Conservation (phyloP, 2,797 vertebrate genomes). For the Acanthis flammea region DNA sequence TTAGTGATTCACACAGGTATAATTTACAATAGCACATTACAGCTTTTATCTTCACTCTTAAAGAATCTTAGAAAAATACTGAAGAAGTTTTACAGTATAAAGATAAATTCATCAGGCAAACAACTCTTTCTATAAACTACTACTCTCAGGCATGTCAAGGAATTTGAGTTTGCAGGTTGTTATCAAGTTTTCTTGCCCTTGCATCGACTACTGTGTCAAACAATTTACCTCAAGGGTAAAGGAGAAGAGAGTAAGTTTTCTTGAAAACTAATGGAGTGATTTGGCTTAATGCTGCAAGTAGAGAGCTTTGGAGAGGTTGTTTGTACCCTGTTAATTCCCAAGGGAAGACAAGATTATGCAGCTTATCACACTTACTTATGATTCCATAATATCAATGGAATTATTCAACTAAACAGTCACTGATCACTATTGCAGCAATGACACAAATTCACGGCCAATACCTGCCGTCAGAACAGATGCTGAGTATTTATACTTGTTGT, state of each 20-base stretch:
- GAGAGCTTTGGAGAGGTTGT: neutral
- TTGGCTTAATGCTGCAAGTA: neutral
- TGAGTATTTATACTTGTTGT: constrained; percentile 89
- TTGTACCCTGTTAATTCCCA: neutral
- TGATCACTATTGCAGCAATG: neutral
- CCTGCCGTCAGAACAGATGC: constrained; percentile 90
- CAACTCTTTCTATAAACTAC: neutral
- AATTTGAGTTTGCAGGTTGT: neutral
- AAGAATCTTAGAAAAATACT: neutral
- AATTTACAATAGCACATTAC: neutral
- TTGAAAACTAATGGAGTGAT: neutral
- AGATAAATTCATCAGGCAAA: neutral
- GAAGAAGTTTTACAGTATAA: neutral
- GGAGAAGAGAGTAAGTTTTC: neutral
- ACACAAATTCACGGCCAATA: constrained; percentile 29
- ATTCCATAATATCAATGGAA: neutral
- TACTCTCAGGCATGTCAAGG: neutral
- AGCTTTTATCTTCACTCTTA: neutral
- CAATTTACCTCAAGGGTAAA: neutral
- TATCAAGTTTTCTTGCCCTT: neutral
- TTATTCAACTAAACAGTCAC: neutral
- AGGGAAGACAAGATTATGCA: neutral
- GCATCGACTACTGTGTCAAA: neutral
- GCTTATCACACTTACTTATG: neutral
- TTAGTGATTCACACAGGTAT: neutral